Evolutionary conservation across 1,140 invertebrate genomes (phyloP).

Genomic region (Geopemphigus sp.): DNA sequence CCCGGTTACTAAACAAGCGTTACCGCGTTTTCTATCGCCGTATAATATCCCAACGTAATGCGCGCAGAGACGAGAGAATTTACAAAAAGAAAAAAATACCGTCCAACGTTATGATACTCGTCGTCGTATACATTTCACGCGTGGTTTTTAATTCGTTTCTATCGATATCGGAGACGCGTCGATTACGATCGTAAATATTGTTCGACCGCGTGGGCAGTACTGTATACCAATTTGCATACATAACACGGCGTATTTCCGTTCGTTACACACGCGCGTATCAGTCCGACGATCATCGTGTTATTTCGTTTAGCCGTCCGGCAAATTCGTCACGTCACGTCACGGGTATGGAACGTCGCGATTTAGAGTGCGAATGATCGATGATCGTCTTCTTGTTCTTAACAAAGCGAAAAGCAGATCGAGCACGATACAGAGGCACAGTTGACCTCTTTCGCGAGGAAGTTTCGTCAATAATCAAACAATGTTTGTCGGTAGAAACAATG

Average conservation of each 20-base stretch:
- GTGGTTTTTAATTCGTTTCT: not conserved
- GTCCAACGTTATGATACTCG: not conserved
- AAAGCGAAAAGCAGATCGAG: no score
- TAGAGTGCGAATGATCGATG: no score
- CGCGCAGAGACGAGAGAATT: no score
- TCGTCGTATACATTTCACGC: not conserved
- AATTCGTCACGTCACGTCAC: not conserved
- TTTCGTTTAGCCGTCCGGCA: not conserved
- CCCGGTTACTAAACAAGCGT: no score
- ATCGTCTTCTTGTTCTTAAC: no score
- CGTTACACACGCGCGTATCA: not conserved
- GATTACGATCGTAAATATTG: not conserved
- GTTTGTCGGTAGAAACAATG: no score
- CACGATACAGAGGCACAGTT: no score
- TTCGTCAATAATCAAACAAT: no score
- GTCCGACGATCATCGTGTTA: not conserved
- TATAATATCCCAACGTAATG: no score
- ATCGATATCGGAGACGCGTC: not conserved
- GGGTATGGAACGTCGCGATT: no score
- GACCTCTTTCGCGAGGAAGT: no score
- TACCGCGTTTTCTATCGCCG: no score
- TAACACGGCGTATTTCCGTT: not conserved
- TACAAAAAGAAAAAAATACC: not conserved
- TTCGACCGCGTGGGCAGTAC: slow-evolving; percentile 8
- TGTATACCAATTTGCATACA: slow-evolving; percentile 1